Percentiles rank a stretch among this genome's conserved stretches.
Evolutionary conservation across 2,888 invertebrate species (phyloP).

Genomic region (Sarcophaga caerulescens): DNA sequence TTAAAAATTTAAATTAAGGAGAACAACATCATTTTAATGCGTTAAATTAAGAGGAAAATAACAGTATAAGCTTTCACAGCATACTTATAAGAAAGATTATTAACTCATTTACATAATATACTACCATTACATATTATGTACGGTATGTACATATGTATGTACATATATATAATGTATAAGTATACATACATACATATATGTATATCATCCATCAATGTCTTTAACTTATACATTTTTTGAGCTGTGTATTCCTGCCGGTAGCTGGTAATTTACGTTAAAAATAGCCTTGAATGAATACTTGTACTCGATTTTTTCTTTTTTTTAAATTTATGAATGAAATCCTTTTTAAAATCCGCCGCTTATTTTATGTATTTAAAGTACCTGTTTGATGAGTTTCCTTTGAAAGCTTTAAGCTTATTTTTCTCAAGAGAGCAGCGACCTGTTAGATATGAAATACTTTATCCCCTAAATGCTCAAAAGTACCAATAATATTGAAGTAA

Average conservation of each 20-base stretch:
- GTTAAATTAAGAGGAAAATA: too few species aligned
- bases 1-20: too few species aligned
- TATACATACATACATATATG: background rate
- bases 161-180: too few species aligned
- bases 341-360: background rate
- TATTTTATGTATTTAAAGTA: background rate
- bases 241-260: conserved; percentile 70
- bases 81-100: too few species aligned
- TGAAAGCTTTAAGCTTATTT: conserved; percentile 45
- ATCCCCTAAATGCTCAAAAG: background rate
- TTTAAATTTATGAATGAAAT: conserved; percentile 67
- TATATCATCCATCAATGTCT: background rate
- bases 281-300: conserved; percentile 73
- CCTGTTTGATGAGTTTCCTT: background rate
- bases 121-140: too few species aligned
- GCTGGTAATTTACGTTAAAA: conserved; percentile 71
- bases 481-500: background rate
- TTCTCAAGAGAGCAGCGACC: background rate
- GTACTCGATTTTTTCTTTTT: background rate
- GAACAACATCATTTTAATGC: too few species aligned
- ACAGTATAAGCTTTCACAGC: too few species aligned
- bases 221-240: background rate
- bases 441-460: background rate
- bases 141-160: too few species aligned
- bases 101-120: too few species aligned